Evolutionary conservation across 2,797 vertebrate species (phyloP).

Genomic region (Hoplostethus atlanticus): DNA sequence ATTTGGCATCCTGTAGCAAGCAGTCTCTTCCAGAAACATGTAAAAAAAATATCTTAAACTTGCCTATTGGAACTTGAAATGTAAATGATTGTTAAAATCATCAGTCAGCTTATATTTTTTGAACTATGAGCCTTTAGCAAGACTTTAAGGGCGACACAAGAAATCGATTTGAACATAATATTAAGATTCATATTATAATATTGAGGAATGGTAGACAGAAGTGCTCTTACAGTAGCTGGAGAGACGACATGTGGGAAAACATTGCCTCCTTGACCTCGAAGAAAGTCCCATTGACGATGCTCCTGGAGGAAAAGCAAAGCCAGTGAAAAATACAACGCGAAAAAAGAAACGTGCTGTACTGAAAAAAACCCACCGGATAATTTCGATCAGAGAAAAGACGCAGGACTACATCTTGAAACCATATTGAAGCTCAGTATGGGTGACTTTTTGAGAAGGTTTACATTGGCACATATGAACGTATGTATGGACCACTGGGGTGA

Average conservation of each 20-base stretch:
- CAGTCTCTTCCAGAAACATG: not conserved
- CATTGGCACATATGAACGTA: not conserved
- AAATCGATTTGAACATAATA: not conserved
- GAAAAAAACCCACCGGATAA: conserved; percentile 1
- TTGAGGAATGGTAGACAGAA: not conserved
- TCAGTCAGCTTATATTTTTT: not conserved
- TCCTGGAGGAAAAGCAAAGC: conserved; percentile 82
- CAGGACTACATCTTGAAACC: conserved; percentile 16
- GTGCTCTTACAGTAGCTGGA: conserved; percentile 95
- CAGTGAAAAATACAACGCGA: not conserved
- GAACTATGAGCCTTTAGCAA: not conserved
- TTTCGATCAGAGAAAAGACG: not conserved
- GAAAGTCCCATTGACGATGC: conserved; percentile 97
- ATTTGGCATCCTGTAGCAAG: not conserved
- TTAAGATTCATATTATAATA: not conserved
- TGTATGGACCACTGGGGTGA: no score
- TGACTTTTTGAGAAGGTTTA: not conserved
- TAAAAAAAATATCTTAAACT: not conserved
- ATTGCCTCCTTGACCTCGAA: conserved; percentile 95
- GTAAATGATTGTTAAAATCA: conserved; percentile 1
- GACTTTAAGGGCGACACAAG: not conserved
- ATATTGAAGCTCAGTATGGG: not conserved
- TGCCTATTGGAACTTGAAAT: not conserved
- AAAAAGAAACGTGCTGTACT: not conserved
- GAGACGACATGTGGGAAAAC: conserved; percentile 95